Evolutionary conservation across 2,888 invertebrate species (phyloP).

Genomic region (Nyleta sp.): DNA sequence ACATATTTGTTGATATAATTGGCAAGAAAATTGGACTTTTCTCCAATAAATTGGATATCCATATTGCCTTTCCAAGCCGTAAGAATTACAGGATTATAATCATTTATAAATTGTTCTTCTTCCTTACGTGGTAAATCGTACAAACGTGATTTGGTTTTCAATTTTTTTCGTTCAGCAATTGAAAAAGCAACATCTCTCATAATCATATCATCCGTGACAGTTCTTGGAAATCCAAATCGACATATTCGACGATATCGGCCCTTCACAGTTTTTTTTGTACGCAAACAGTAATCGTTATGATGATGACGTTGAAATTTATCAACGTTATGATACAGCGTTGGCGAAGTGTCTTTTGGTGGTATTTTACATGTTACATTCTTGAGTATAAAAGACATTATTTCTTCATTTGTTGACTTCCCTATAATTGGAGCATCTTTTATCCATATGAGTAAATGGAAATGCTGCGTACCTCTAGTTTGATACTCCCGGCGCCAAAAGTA

Average conservation of each 20-base stretch:
- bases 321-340: constrained; percentile 68
- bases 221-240: constrained; percentile 59
- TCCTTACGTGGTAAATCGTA: constrained; percentile 64
- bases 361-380: constrained; percentile 1
- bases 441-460: background rate
- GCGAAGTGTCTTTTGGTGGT: constrained; percentile 48
- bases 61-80: constrained; percentile 71
- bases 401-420: background rate
- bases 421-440: background rate
- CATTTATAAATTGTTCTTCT: constrained; percentile 5
- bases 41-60: too few relatives aligned
- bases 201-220: constrained; percentile 57
- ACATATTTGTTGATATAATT: background rate
- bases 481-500: background rate
- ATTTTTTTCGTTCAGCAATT: constrained; percentile 69
- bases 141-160: constrained; percentile 68
- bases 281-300: constrained; percentile 71
- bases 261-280: constrained; percentile 51
- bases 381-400: background rate
- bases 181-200: constrained; percentile 61
- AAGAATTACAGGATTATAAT: constrained; percentile 65
- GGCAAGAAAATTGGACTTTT: background rate
- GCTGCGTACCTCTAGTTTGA: background rate
- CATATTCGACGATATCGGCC: constrained; percentile 54
- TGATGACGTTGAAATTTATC: constrained; percentile 66